Evolutionary conservation across 2,888 invertebrate genomes (phyloP).

Genomic region (Sesia bembeciformis): DNA sequence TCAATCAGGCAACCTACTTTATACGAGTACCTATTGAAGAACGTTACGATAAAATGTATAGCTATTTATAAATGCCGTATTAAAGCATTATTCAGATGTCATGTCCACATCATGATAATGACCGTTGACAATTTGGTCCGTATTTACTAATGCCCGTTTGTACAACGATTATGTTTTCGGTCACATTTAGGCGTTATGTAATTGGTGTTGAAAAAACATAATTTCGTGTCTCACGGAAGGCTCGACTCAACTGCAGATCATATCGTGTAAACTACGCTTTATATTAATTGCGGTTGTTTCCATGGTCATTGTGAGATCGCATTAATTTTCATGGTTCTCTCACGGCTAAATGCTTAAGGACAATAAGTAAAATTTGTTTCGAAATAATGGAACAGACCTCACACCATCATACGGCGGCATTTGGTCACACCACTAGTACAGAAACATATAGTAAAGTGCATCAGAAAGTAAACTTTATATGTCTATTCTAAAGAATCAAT

Average conservation of each 20-base stretch:
- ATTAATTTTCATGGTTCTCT: slow-evolving; percentile 54
- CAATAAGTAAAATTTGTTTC: slow-evolving; percentile 10
- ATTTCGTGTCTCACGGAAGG: slow-evolving; percentile 56
- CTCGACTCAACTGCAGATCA: slow-evolving; percentile 37
- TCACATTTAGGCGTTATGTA: slow-evolving; percentile 44
- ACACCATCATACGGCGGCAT: slow-evolving; percentile 33
- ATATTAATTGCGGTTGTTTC: slow-evolving; percentile 47
- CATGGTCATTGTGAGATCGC: slow-evolving; percentile 48
- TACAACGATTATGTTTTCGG: slow-evolving; percentile 41
- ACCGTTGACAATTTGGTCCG: slow-evolving; percentile 21
- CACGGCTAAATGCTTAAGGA: slow-evolving; percentile 9
- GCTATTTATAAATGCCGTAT: no score
- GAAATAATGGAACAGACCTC: slow-evolving; percentile 53
- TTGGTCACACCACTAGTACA: background rate
- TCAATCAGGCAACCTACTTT: no score
- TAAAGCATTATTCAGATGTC: slow-evolving; percentile 4
- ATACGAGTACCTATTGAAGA: no score
- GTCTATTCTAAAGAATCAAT: background rate
- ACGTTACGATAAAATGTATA: no score
- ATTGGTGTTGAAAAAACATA: slow-evolving; percentile 60
- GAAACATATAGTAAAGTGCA: background rate
- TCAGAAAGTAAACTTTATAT: slow-evolving; percentile 13
- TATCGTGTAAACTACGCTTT: slow-evolving; percentile 59
- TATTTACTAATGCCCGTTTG: slow-evolving; percentile 32
- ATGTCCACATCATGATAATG: slow-evolving; percentile 25